These are phyloP conservation scores for Mareca strepera DNA, from an alignment of 2,797 vertebrate species.

Conservation along the genomic window DNA sequence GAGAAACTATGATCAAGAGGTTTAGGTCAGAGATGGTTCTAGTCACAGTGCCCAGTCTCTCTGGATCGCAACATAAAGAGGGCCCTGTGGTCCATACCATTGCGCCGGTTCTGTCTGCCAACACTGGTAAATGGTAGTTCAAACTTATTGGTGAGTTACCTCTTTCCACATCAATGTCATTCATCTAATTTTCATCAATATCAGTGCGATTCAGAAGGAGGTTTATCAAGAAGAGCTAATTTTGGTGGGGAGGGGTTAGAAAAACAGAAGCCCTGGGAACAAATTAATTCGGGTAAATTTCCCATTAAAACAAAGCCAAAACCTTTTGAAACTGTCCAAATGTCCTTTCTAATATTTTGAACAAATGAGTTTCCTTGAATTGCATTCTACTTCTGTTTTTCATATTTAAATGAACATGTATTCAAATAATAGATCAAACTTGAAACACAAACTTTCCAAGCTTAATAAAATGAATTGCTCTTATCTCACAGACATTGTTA, in stretches of 20 bases:
- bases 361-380: constrained; percentile 12
- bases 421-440: constrained; percentile 27
- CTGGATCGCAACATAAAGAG: not conserved
- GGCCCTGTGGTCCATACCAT: not conserved
- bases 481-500: not conserved
- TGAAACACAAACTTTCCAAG: constrained; percentile 5
- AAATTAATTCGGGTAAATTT: constrained; percentile 56
- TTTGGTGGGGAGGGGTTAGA: not conserved
- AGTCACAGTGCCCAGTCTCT: not conserved
- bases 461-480: not conserved
- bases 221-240: not conserved
- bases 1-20: not conserved
- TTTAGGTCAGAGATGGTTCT: not conserved
- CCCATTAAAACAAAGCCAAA: constrained; percentile 43
- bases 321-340: constrained; percentile 13
- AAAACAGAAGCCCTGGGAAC: not conserved
- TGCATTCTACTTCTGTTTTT: constrained; percentile 21
- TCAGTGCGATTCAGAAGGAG: not conserved
- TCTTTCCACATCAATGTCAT: not conserved
- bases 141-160: not conserved
- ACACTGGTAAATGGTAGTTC: not conserved
- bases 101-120: not conserved
- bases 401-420: not conserved
- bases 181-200: not conserved
- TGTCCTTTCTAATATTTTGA: constrained; percentile 34